Conservation (phyloP, 2,113 vertebrate species). For the Corydoras maculifer region DNA sequence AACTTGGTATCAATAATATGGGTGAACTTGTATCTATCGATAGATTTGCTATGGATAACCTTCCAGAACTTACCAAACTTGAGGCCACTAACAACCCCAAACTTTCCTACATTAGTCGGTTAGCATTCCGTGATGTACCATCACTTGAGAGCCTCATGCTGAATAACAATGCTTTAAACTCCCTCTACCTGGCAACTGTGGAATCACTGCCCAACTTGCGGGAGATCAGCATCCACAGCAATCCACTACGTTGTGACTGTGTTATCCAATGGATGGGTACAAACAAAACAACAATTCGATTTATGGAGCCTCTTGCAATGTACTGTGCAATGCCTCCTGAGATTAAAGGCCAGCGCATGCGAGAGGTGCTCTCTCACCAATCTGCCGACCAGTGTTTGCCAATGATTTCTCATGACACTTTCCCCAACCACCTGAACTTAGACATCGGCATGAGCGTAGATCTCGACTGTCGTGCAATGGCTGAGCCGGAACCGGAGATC, state of each 20-base stretch:
- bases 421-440: slow-evolving; percentile 81
- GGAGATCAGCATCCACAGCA: slow-evolving; percentile 94
- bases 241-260: slow-evolving; percentile 90
- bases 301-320: slow-evolving; percentile 96
- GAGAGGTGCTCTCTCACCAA: slow-evolving; percentile 77
- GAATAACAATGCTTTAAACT: slow-evolving; percentile 90
- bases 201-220: slow-evolving; percentile 87
- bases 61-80: slow-evolving; percentile 92
- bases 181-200: slow-evolving; percentile 84
- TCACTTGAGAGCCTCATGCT: slow-evolving; percentile 96
- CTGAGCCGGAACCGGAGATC: slow-evolving; percentile 91
- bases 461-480: slow-evolving; percentile 91
- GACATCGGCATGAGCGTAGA: slow-evolving; percentile 78
- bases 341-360: slow-evolving; percentile 78
- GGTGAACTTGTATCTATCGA: slow-evolving; percentile 89
- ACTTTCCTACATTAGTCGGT: slow-evolving; percentile 83
- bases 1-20: slow-evolving; percentile 96
- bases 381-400: slow-evolving; percentile 84
- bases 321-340: slow-evolving; percentile 87
- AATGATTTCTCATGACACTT: slow-evolving; percentile 86
- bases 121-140: slow-evolving; percentile 86
- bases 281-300: slow-evolving; percentile 88
- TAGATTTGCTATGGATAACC: slow-evolving; percentile 83
- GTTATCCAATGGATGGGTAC: slow-evolving; percentile 92
- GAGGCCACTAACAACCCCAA: slow-evolving; percentile 97